Evolutionary conservation across 2,113 vertebrate genomes (phyloP), one percentile per base, ranked within the genome.

Genomic region (Ascaphus truei): DNA sequence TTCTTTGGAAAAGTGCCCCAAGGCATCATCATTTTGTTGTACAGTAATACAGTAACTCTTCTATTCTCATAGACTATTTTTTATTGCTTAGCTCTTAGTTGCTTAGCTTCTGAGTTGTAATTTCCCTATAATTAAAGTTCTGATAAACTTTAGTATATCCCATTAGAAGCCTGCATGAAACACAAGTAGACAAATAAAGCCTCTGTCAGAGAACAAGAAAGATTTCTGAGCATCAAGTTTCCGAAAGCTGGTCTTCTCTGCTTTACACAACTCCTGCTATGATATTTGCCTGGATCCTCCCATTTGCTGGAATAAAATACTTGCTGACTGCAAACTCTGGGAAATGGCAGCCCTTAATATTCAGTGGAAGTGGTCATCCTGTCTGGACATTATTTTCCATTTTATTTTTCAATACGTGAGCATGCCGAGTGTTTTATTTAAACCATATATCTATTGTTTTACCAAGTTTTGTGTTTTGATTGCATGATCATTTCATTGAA

Each of bases 401-500:
- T 47, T 57, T 57, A 8, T 47, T 45, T 67, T 23, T 22, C n/a
- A 39, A 56, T 25, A 57, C 20, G 12, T 12, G 16, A 50, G 61
- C 62, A 53, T 65, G 62, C 62, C 18, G 6, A 64, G 27, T 15
- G 22, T 63, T 51, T 33, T 41, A 18, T 85, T 91, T 83, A 72
- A 84, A 88, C 88, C 92, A 12, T 33, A 23, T 76, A 73, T 84
- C 73, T 75, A 48, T 81, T 80, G 69, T 76, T 84, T 52, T 68
- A 78, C 78, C 5, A 15, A 13, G 67, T 74, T 77, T 57, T 73
- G 64, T 73, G 71, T 81, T 83, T 73, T 76, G 80, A 77, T 76
- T 89, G 91, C 93, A 94, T 92, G 92, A 76, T 84, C 92, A 89
- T 93, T 85, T 76, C 93, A 92, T 92, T 75, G 78, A 87, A 81